Conservation (phyloP, 53 echinoderm and acorn worm genomes). For the Henricia sp. region DNA sequence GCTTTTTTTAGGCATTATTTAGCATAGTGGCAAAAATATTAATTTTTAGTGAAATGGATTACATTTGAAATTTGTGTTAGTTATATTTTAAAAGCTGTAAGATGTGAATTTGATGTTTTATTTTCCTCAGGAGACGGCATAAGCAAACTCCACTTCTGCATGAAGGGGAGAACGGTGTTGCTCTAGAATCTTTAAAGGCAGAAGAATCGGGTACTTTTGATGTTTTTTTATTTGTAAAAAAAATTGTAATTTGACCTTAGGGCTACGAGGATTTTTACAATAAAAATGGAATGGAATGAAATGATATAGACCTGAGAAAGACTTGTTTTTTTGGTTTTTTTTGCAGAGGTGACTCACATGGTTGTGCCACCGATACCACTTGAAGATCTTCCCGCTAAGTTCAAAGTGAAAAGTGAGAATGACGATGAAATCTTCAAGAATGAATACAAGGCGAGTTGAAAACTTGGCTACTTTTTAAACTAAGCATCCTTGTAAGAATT, state of each 20-base stretch:
- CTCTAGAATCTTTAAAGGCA: constrained; percentile 17
- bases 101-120: no score
- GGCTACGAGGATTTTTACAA: background rate
- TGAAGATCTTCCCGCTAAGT: constrained; percentile 15
- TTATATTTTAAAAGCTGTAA: no score
- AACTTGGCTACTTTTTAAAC: no score
- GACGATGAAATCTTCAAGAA: constrained; percentile 45
- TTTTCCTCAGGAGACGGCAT: background rate
- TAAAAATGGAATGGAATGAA: background rate
- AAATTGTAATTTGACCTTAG: background rate
- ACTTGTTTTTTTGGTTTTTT: background rate
- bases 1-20: no score
- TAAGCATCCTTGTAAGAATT: no score
- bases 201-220: constrained; percentile 3
- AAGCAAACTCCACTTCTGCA: constrained; percentile 12
- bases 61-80: no score
- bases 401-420: constrained; percentile 24
- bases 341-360: constrained; percentile 49
- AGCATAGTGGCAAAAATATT: no score
- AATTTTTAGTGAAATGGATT: no score
- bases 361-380: constrained; percentile 23
- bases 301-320: background rate
- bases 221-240: background rate
- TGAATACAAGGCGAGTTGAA: constrained; percentile 31
- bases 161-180: constrained; percentile 21